Base-by-base conservation (phyloP, 1,140 invertebrate species). In the Magallana angulata region DNA sequence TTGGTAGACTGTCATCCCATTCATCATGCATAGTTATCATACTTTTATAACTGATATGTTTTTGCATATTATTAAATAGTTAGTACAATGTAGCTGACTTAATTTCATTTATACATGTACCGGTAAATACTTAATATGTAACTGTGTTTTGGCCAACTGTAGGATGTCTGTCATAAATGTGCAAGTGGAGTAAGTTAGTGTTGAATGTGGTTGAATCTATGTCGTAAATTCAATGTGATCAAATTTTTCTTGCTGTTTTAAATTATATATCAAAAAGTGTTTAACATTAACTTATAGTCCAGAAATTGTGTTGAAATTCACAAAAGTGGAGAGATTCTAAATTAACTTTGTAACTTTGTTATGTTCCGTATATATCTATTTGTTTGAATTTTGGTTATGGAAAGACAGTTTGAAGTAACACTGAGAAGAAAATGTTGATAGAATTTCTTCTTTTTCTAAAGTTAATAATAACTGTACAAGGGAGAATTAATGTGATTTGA, bases 331-430 rank as follows among this genome's bases (percentile, higher is more conserved):
- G 36, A 48, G 5, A 5, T 48, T 48, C 2, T 48, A 48, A 48
- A 48, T 48, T 48, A 48, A 48, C 36, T 36, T 36, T 36, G 36
- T 36, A 36, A 36, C 36, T 48, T 48, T 48, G 36, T 2, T 48
- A 48, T 48, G 36, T 48, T 48, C 36, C 5, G 36, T 48, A 48
- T 48, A 48, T 48, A 48, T 48, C 36, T 48, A 48, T 48, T 4
- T 71, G 18, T 71, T 71, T 71, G 24, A 30, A 1, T 18, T 76
- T 76, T 76, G 68, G 68, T 76, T 76, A 30, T 36, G 68, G 68
- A 30, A 30, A 30, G 68, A 76, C 5, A 4, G 36, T 48, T 48
- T 48, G 36, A 48, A 48, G 36, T 48, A 48, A 48, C 36, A 48
- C 36, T 64, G 18, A 16, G 14, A 64, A 64, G 16, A 64, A 64